Conservation (phyloP, 2,113 vertebrate species). For the Pterophyllum scalare region DNA sequence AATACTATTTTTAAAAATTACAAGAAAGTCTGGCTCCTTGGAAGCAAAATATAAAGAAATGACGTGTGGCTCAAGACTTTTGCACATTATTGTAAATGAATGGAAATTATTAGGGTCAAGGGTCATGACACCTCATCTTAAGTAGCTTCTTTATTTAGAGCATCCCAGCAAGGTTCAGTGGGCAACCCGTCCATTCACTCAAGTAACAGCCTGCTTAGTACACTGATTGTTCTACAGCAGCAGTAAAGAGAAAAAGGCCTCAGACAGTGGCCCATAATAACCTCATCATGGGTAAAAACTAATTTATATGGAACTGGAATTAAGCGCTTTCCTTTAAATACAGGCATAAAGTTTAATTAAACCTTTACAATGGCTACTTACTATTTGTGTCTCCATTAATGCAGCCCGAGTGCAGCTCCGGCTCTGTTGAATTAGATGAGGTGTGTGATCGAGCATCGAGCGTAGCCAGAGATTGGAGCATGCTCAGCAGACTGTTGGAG, state of each 20-base stretch:
- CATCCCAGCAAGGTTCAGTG: background rate
- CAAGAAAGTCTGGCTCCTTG: background rate
- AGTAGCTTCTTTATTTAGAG: background rate
- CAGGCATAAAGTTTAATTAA: conserved; percentile 1
- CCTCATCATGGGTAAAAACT: conserved; percentile 13
- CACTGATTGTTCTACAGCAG: background rate
- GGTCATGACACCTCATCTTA: too few relatives aligned
- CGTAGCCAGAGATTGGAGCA: conserved; percentile 94
- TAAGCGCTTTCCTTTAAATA: conserved; percentile 1
- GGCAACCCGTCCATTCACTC: background rate
- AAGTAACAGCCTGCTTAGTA: background rate
- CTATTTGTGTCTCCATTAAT: conserved; percentile 92
- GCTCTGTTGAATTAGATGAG: conserved; percentile 94
- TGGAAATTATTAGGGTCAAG: background rate
- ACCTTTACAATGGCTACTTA: conserved; percentile 69
- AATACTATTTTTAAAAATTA: too few relatives aligned
- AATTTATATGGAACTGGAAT: background rate
- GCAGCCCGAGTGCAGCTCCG: conserved; percentile 88
- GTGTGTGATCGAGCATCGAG: conserved; percentile 94
- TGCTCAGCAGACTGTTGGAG: conserved; percentile 95
- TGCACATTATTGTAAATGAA: background rate
- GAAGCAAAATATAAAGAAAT: background rate
- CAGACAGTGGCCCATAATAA: conserved; percentile 21
- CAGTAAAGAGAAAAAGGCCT: conserved; percentile 16
- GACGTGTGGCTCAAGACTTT: background rate